phyloP scores from a whole-genome alignment of 2,888 invertebrate genomes.

The Amiota mariae region DNA sequence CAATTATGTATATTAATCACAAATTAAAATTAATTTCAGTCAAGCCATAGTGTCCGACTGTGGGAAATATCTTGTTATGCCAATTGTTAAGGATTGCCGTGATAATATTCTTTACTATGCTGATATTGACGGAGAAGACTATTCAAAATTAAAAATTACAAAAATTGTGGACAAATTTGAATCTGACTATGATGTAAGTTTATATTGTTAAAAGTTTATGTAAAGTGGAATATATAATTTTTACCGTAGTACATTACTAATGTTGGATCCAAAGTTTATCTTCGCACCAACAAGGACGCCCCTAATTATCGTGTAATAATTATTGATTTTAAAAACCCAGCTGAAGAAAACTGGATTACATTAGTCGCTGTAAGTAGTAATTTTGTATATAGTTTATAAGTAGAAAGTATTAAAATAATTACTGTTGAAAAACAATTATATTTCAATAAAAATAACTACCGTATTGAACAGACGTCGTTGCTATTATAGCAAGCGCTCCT shows the following conservation, averaged over 20 bases:
- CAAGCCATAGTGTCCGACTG: conserved; percentile 91
- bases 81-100: conserved; percentile 89
- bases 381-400: too few species aligned
- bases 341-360: conserved; percentile 86
- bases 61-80: conserved; percentile 90
- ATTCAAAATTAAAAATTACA: conserved; percentile 80
- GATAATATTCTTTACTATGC: conserved; percentile 92
- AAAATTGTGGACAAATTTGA: conserved; percentile 92
- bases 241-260: conserved; percentile 88
- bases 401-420: too few species aligned
- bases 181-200: conserved; percentile 90
- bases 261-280: conserved; percentile 85
- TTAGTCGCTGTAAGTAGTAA: conserved; percentile 78
- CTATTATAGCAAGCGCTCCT: too few species aligned
- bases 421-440: too few species aligned
- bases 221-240: neutral
- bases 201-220: conserved; percentile 4
- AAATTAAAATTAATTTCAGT: conserved; percentile 74
- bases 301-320: conserved; percentile 91
- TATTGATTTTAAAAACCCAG: conserved; percentile 84
- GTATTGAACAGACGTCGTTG: too few species aligned
- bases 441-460: too few species aligned
- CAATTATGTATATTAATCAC: neutral
- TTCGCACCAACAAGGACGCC: conserved; percentile 94
- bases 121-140: conserved; percentile 81